These are phyloP conservation scores for Chelonus insularis DNA, from an alignment of 1,140 invertebrate genomes.

Conservation along the genomic window DNA sequence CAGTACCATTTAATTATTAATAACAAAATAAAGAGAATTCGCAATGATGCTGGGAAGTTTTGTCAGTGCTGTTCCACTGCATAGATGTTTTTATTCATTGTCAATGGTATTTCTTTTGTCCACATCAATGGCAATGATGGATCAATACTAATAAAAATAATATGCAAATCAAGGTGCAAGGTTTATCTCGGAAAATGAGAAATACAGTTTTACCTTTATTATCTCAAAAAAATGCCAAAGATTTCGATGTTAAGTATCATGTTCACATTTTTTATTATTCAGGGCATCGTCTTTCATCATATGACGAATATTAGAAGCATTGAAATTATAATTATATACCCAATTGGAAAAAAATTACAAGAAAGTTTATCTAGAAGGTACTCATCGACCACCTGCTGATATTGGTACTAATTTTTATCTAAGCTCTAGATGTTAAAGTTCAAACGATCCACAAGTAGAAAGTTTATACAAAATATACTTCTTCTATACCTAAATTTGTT, in stretches of 20 bases:
- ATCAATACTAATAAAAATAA: conserved; percentile 39
- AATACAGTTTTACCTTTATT: conserved; percentile 41
- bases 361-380: conserved; percentile 53
- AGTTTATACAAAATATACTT: conserved; percentile 7
- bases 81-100: conserved; percentile 49
- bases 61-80: conserved; percentile 40
- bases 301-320: conserved; percentile 56
- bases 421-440: conserved; percentile 59
- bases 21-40: not conserved
- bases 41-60: conserved; percentile 39
- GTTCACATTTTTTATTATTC: conserved; percentile 62
- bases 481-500: not conserved
- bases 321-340: conserved; percentile 60
- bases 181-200: conserved; percentile 43
- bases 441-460: conserved; percentile 51
- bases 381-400: conserved; percentile 55
- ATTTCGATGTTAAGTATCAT: conserved; percentile 53
- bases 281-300: conserved; percentile 56
- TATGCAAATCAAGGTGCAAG: conserved; percentile 38
- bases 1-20: not conserved
- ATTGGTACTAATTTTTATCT: conserved; percentile 61
- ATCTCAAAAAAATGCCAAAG: conserved; percentile 33
- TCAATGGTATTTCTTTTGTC: conserved; percentile 44
- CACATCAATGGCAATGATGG: conserved; percentile 45
- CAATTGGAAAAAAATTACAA: conserved; percentile 57